phyloP scores from a whole-genome alignment of 2,888 invertebrate species.

The Orthosia gothica region DNA sequence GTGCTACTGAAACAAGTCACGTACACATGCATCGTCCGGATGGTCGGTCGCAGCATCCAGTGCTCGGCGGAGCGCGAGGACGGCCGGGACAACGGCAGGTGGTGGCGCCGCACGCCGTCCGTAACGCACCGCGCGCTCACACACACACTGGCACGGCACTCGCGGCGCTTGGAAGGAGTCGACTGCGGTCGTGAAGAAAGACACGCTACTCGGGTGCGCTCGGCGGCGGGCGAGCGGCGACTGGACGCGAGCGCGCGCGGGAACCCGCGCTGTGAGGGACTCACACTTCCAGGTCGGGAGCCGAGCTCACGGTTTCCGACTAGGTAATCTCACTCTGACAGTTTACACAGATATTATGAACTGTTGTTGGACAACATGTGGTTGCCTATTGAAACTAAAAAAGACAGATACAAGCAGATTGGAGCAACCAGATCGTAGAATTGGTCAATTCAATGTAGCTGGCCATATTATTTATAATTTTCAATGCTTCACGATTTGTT shows the following conservation, averaged over 20 bases:
- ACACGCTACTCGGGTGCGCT: not conserved
- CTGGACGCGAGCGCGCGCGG: slow-evolving; percentile 51
- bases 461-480: too few relatives aligned
- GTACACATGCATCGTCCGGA: slow-evolving; percentile 22
- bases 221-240: slow-evolving; percentile 55
- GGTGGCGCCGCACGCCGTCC: not conserved
- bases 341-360: not conserved
- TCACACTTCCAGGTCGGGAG: slow-evolving; percentile 43
- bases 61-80: not conserved
- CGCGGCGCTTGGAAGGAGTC: slow-evolving; percentile 2
- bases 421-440: too few relatives aligned
- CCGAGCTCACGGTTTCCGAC: not conserved
- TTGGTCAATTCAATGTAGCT: too few relatives aligned
- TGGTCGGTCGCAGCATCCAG: slow-evolving; percentile 13
- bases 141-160: slow-evolving; percentile 24
- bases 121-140: not conserved
- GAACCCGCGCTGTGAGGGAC: slow-evolving; percentile 13
- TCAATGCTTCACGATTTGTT: too few relatives aligned
- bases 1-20: slow-evolving; percentile 8
- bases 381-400: not conserved
- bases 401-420: not conserved
- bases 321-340: not conserved
- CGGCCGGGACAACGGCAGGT: not conserved
- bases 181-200: not conserved
- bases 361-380: not conserved